These are phyloP conservation scores for Macrocentrus cingulum DNA, from an alignment of 1,140 invertebrate species.

Conservation along the genomic window DNA sequence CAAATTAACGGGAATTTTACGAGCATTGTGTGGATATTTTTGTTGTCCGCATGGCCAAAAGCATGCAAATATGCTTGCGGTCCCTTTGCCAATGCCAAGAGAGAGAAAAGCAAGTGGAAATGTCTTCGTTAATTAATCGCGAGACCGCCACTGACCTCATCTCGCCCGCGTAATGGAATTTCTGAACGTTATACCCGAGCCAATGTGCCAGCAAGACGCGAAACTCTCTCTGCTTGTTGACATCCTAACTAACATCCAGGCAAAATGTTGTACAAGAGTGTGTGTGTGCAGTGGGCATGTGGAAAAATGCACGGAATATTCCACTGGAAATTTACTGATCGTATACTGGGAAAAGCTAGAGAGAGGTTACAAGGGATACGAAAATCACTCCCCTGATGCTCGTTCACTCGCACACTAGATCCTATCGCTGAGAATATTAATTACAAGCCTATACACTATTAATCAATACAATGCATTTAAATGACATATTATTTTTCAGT, in stretches of 20 bases:
- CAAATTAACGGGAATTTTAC: slow-evolving; percentile 20
- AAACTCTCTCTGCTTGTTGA: too few relatives aligned
- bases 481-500: not conserved
- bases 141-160: slow-evolving; percentile 24
- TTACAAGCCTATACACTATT: slow-evolving; percentile 40
- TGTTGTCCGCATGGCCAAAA: not conserved
- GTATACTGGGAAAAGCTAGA: not conserved
- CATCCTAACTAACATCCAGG: too few relatives aligned
- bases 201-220: slow-evolving; percentile 4
- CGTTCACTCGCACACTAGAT: slow-evolving; percentile 29
- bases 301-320: not conserved
- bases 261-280: too few relatives aligned
- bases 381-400: slow-evolving; percentile 40
- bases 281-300: too few relatives aligned
- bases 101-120: too few relatives aligned
- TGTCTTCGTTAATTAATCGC: slow-evolving; percentile 31
- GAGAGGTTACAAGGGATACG: slow-evolving; percentile 1
- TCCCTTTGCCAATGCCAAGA: slow-evolving; percentile 17
- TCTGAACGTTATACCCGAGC: slow-evolving; percentile 21
- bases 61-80: slow-evolving; percentile 4
- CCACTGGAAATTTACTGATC: slow-evolving; percentile 17
- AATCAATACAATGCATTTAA: not conserved
- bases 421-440: slow-evolving; percentile 42
- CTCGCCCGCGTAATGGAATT: slow-evolving; percentile 32
- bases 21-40: slow-evolving; percentile 3